Evolutionary conservation across 2,888 invertebrate genomes (phyloP).

Genomic region (Petrolisthes manimaculis): DNA sequence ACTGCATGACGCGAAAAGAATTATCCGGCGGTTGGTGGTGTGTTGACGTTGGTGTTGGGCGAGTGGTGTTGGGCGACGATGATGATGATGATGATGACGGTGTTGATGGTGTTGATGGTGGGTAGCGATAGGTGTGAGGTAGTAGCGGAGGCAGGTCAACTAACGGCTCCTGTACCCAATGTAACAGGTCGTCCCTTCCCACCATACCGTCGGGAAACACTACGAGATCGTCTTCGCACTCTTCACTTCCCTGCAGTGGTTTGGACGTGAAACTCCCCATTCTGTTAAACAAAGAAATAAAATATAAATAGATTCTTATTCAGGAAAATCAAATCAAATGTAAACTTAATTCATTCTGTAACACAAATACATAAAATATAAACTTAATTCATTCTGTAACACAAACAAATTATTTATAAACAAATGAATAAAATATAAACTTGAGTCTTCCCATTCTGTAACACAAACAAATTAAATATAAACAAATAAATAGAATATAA

Average conservation of each 20-base stretch:
- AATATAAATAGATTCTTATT: neutral
- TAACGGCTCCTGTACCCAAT: slow-evolving; percentile 74
- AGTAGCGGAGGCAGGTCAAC: slow-evolving; percentile 72
- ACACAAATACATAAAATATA: slow-evolving; percentile 61
- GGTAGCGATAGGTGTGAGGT: slow-evolving; percentile 55
- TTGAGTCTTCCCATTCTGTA: slow-evolving; percentile 73
- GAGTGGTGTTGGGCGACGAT: slow-evolving; percentile 67
- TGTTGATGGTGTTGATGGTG: neutral
- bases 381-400: slow-evolving; percentile 75
- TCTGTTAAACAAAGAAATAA: slow-evolving; percentile 69
- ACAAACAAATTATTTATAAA: neutral
- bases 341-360: neutral
- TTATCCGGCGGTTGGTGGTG: slow-evolving; percentile 68
- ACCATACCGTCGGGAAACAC: slow-evolving; percentile 69
- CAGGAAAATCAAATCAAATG: neutral
- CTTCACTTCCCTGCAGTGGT: slow-evolving; percentile 77
- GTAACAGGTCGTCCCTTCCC: slow-evolving; percentile 73
- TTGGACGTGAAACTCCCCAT: slow-evolving; percentile 82
- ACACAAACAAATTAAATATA: too few relatives aligned
- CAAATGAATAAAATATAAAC: slow-evolving; percentile 69
- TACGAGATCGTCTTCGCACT: slow-evolving; percentile 76
- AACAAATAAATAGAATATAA: too few relatives aligned
- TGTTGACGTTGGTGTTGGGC: slow-evolving; percentile 5
- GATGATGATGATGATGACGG: slow-evolving; percentile 68
- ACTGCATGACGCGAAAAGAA: slow-evolving; percentile 77